These are phyloP conservation scores for Parnassius glacialis DNA, from an alignment of 2,888 invertebrate genomes.

Conservation along the genomic window DNA sequence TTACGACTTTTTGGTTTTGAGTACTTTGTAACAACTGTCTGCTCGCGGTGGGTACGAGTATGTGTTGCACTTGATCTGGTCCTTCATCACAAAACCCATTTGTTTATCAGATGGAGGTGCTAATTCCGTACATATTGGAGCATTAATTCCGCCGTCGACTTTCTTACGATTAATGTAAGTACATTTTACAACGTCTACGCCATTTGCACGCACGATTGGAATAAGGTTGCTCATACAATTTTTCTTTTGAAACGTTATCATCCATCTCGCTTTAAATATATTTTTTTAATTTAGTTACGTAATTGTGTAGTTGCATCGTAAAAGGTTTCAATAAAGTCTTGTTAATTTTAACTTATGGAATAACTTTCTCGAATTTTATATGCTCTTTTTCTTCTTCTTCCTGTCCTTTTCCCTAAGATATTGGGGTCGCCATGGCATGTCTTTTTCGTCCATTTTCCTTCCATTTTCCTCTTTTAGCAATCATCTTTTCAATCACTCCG, in stretches of 20 bases:
- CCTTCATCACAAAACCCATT: constrained; percentile 12
- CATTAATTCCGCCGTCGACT: constrained; percentile 40
- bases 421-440: too few relatives aligned
- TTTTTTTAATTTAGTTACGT: too few relatives aligned
- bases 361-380: too few relatives aligned
- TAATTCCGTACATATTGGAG: constrained; percentile 44
- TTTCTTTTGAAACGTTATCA: neutral
- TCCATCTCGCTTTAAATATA: too few relatives aligned
- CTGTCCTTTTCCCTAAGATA: too few relatives aligned
- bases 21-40: neutral
- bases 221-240: neutral
- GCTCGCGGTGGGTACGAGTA: neutral
- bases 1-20: neutral
- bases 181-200: constrained; percentile 32
- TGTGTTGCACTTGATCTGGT: constrained; percentile 1
- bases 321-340: too few relatives aligned
- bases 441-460: too few relatives aligned
- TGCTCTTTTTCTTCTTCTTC: too few relatives aligned
- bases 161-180: constrained; percentile 30
- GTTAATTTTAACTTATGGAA: too few relatives aligned
- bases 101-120: constrained; percentile 35
- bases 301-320: too few relatives aligned
- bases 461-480: too few relatives aligned
- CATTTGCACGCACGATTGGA: neutral
- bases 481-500: too few relatives aligned